Percentiles rank a stretch among this genome's conserved stretches.
Evolutionary conservation across 2,797 vertebrate species (phyloP).

Genomic region (Acrocephalus scirpaceus): DNA sequence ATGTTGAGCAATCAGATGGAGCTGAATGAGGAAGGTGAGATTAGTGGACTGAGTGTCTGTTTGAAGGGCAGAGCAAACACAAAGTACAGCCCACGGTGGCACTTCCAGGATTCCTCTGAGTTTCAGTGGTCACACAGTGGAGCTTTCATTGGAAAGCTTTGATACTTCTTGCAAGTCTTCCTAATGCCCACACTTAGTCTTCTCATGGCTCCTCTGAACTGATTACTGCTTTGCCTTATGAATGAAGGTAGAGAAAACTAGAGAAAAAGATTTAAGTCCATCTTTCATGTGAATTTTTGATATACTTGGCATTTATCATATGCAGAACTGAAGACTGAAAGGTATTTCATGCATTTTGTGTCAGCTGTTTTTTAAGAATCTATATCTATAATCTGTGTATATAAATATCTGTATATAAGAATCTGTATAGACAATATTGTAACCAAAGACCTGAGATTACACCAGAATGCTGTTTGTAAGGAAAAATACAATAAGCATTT

Average conservation of each 20-base stretch:
- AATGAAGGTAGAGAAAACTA: not conserved
- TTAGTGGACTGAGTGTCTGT: slow-evolving; percentile 28
- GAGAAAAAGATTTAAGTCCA: not conserved
- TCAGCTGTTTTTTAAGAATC: not conserved
- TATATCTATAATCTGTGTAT: no score
- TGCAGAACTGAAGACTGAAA: not conserved
- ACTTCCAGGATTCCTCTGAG: not conserved
- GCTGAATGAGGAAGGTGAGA: slow-evolving; percentile 36
- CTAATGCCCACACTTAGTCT: not conserved
- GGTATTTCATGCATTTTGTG: not conserved
- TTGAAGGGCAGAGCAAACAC: slow-evolving; percentile 1
- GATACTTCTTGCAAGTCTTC: not conserved
- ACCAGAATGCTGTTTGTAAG: not conserved
- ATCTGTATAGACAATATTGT: not conserved
- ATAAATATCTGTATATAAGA: no score
- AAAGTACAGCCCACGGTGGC: not conserved
- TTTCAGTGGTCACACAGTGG: not conserved
- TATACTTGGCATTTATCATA: not conserved
- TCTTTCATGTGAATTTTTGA: not conserved
- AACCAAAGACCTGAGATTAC: not conserved
- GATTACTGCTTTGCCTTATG: not conserved
- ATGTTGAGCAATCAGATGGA: slow-evolving; percentile 48
- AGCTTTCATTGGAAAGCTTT: not conserved
- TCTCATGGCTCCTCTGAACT: not conserved
- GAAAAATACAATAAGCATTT: not conserved